Evolutionary conservation across 2,113 vertebrate species (phyloP).

Genomic region (Anoura caudifer): DNA sequence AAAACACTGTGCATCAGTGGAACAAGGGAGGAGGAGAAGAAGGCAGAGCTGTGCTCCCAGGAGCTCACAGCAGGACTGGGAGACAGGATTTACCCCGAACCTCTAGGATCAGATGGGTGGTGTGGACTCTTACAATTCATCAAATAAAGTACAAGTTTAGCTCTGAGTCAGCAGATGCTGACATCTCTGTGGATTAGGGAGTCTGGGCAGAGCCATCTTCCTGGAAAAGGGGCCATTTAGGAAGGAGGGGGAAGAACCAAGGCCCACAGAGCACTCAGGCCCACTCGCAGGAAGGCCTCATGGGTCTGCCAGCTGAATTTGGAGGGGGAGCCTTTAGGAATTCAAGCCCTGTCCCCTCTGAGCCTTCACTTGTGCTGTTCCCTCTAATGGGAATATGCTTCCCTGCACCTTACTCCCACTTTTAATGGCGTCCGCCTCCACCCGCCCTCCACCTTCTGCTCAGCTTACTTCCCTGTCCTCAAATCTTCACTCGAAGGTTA

Average conservation of each 20-base stretch:
- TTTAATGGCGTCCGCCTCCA: too few species aligned
- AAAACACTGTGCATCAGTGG: not conserved
- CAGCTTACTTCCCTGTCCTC: not conserved
- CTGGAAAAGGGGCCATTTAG: not conserved
- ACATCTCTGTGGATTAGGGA: not conserved
- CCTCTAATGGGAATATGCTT: rapidly evolving
- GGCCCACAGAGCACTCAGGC: not conserved
- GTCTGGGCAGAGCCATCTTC: not conserved
- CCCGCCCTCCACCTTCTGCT: too few species aligned
- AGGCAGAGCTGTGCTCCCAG: not conserved
- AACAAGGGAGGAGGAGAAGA: too few species aligned
- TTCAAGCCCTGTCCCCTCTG: not conserved
- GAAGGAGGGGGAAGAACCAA: not conserved
- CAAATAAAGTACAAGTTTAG: not conserved
- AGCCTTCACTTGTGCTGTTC: not conserved
- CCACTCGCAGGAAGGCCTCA: not conserved
- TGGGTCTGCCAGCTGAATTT: not conserved
- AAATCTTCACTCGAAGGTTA: not conserved
- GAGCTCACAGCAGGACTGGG: not conserved
- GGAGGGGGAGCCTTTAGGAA: not conserved
- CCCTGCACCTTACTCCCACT: not conserved
- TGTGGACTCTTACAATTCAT: not conserved
- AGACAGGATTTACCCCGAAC: not conserved
- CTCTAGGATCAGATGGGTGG: not conserved
- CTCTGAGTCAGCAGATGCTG: not conserved